Evolutionary conservation across 2,113 vertebrate species (phyloP).

Genomic region (Lagopus leucura): DNA sequence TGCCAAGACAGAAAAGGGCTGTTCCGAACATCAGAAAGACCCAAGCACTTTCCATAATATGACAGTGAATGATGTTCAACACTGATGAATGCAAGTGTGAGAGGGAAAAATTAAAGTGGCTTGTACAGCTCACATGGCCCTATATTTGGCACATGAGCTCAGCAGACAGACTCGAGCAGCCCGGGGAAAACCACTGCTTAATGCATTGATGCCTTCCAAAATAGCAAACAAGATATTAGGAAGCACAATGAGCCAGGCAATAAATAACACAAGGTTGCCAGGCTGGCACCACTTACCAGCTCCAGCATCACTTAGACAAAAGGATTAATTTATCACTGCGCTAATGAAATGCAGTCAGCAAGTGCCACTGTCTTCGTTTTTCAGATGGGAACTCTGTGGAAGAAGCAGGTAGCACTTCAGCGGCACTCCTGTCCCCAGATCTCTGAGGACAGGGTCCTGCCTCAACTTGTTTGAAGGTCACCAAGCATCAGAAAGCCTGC

Average conservation of each 20-base stretch:
- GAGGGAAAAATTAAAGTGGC: neutral
- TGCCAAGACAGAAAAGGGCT: neutral
- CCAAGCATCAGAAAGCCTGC: neutral
- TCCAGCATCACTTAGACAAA: neutral
- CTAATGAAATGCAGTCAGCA: neutral
- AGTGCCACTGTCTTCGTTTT: neutral
- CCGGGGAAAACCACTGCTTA: neutral
- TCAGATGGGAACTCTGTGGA: neutral
- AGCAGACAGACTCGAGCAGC: neutral
- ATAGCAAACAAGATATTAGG: neutral
- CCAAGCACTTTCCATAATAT: neutral
- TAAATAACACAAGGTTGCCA: constrained; percentile 1
- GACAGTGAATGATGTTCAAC: neutral
- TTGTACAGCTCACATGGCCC: neutral
- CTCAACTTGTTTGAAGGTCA: constrained; percentile 3
- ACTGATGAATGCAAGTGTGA: neutral
- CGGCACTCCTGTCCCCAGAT: neutral
- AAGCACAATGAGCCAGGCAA: neutral
- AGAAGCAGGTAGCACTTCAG: neutral
- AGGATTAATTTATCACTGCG: neutral
- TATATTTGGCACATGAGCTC: neutral
- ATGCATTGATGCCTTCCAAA: neutral
- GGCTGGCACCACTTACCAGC: neutral
- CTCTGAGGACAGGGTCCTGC: neutral
- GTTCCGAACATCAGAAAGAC: neutral